phyloP scores from a whole-genome alignment of 2,797 vertebrate genomes.

The Potorous gilbertii region DNA sequence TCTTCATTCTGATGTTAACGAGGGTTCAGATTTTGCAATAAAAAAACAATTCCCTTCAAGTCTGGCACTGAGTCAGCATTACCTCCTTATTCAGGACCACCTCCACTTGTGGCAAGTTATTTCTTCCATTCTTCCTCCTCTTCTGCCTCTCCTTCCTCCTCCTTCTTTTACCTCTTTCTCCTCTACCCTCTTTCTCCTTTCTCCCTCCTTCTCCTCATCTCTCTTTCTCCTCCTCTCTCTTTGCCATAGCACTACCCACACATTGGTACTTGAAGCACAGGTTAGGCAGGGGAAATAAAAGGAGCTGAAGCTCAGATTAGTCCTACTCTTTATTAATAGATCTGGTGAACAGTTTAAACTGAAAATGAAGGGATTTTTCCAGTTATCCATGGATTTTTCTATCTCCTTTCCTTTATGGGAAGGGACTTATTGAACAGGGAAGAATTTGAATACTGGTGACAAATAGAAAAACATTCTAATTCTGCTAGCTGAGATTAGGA shows the following conservation, averaged over 20 bases:
- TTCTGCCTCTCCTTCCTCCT: no score
- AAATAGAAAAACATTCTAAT: background rate
- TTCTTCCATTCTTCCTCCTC: background rate
- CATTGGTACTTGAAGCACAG: background rate
- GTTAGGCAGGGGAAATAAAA: background rate
- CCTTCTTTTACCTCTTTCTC: background rate
- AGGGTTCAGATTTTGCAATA: background rate
- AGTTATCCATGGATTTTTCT: background rate
- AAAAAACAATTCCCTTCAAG: background rate
- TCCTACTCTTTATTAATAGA: background rate
- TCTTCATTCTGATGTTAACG: background rate
- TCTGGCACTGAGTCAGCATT: background rate
- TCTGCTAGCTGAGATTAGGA: slow-evolving; percentile 23
- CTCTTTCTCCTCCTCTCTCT: background rate
- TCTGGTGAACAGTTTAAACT: background rate
- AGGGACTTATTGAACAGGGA: background rate
- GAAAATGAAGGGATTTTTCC: background rate
- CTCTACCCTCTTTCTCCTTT: background rate
- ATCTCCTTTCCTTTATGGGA: background rate
- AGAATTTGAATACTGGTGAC: background rate
- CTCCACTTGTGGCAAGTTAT: background rate
- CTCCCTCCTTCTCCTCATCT: no score
- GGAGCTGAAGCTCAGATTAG: background rate
- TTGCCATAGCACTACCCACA: background rate
- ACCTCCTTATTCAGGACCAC: background rate